Base-by-base conservation (phyloP, 2,113 vertebrate genomes). In the Porphyrio hochstetteri region DNA sequence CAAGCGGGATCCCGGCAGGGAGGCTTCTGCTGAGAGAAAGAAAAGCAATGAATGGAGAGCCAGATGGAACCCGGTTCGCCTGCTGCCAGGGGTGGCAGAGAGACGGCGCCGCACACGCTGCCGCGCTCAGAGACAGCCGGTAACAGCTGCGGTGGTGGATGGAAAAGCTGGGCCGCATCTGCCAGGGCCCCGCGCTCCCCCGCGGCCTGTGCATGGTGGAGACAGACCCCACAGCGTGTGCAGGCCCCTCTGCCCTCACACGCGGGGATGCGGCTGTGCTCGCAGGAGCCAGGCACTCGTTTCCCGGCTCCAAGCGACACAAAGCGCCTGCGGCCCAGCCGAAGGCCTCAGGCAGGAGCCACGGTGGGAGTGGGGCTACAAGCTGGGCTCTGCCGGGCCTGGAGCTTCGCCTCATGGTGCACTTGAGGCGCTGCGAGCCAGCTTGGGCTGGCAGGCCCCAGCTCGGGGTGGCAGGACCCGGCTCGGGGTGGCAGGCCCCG, bases 191-290 rank as follows among this genome's bases (percentile, higher is more conserved):
- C 42, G n/a, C 0, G 5, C 48, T 14, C 17, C 44, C 19, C 28
- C 4, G 14, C 55, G 33, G n/a, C 59, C 77, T 24, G 69, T 1
- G 35, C n/a, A 31, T 80, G 85, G 85, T 61, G 64, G 4, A 36
- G 57, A 31, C 0, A 3, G n/a, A 36, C 11, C 28, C 4, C 31
- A 21, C 2, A 0, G 5, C n/a, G 12, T 7, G 0, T 2, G n/a
- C n/a, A 33, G 55, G 76, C 48, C 63, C 1, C 36, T 53, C 29
- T 55, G 25, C 44, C 13, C 5, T 17, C 33, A 56, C 42, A n/a
- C 5, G 17, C 6, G 0, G 29, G 33, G 27, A 11, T 13, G 3
- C 4, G 56, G 27, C 61, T 4, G 12, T 3, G 50, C 18, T 31
- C 9, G 21, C 3, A 4, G 8, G 8, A 59, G 25, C 9, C 15